phyloP scores from a whole-genome alignment of 2,797 vertebrate genomes.

The Galagoides demidoff region DNA sequence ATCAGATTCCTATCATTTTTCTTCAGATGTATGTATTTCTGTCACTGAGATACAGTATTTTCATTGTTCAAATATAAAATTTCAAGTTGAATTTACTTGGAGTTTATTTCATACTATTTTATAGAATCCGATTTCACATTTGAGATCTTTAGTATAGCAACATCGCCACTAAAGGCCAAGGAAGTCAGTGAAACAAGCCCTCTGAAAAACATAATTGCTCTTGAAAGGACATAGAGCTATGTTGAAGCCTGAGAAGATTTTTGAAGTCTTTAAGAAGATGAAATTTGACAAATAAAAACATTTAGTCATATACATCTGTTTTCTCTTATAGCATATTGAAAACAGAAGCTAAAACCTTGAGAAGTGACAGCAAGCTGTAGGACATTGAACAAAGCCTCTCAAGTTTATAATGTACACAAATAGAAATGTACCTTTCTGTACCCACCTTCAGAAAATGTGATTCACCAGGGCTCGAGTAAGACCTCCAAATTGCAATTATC shows the following conservation, averaged over 20 bases:
- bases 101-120: constrained; percentile 38
- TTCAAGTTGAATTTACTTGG: constrained; percentile 48
- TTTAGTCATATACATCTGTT: background rate
- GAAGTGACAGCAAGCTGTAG: background rate
- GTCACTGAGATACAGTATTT: constrained; percentile 3
- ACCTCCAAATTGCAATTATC: background rate
- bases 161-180: background rate
- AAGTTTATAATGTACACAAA: background rate
- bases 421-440: background rate
- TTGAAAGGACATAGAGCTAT: constrained; percentile 37
- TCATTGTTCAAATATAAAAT: constrained; percentile 13
- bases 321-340: constrained; percentile 17
- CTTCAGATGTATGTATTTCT: constrained; percentile 33
- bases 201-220: background rate
- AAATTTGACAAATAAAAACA: constrained; percentile 48
- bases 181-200: constrained; percentile 31
- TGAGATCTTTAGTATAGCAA: constrained; percentile 50
- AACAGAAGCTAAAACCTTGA: background rate
- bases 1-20: background rate
- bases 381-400: constrained; percentile 5
- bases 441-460: background rate
- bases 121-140: constrained; percentile 31
- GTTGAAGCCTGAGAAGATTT: background rate
- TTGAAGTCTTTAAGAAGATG: constrained; percentile 2
- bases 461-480: background rate